A percentile compares a stretch with the other conserved stretches of the same genome.
Conservation (phyloP, 2,113 vertebrate genomes). For the Syngnathus floridae region DNA sequence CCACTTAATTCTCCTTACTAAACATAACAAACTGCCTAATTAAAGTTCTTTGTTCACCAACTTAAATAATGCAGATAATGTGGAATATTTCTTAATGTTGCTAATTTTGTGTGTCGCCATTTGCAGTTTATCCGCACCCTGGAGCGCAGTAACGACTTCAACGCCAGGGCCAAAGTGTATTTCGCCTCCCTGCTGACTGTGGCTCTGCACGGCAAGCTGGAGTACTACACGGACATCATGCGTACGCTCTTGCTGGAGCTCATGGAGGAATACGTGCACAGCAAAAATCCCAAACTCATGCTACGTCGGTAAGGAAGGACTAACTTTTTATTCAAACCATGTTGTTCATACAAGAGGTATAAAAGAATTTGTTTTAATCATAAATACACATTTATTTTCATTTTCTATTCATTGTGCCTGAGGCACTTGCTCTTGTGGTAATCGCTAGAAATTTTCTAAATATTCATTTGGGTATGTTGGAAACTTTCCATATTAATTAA, state of each 20-base stretch:
- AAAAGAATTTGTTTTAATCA: background rate
- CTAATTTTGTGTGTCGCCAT: conserved; percentile 12
- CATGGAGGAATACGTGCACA: conserved; percentile 89
- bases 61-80: too few species aligned
- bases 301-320: conserved; percentile 79
- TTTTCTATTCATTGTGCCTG: background rate
- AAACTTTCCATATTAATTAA: background rate
- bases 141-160: conserved; percentile 89
- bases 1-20: too few species aligned
- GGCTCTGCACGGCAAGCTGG: conserved; percentile 92
- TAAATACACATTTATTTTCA: background rate
- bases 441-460: background rate
- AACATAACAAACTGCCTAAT: too few species aligned
- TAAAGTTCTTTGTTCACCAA: too few species aligned
- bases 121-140: conserved; percentile 91
- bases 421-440: background rate
- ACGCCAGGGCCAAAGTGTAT: conserved; percentile 89
- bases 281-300: conserved; percentile 98
- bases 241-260: conserved; percentile 89
- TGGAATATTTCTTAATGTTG: conserved; percentile 16
- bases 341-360: too few species aligned
- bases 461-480: background rate
- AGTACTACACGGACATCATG: conserved; percentile 98
- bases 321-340: background rate
- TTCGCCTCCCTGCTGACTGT: conserved; percentile 94